phyloP scores from a whole-genome alignment of 2,888 invertebrate genomes.

The Phalera bucephala region DNA sequence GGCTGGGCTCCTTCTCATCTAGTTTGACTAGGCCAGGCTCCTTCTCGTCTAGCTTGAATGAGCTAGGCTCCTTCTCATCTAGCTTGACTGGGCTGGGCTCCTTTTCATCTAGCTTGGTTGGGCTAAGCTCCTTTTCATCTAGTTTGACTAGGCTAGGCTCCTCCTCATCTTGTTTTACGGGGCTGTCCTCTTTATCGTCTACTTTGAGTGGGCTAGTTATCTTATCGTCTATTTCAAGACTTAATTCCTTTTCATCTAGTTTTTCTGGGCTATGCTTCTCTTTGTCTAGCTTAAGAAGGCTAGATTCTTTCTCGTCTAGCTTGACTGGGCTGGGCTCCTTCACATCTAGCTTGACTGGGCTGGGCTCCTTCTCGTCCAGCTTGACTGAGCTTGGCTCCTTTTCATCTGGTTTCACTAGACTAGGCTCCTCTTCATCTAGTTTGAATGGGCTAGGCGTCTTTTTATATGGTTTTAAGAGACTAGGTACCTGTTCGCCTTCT shows the following conservation, averaged over 20 bases:
- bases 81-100: not conserved
- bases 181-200: no score
- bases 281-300: no score
- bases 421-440: conserved; percentile 9
- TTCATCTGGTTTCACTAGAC: no score
- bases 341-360: no score
- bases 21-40: conserved; percentile 1
- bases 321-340: no score
- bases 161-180: no score
- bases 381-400: no score
- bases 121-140: conserved; percentile 3
- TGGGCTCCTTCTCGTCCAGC: not conserved
- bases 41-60: conserved; percentile 4
- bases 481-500: conserved; percentile 5
- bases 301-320: no score
- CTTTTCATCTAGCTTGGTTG: conserved; percentile 3
- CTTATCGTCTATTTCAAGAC: no score
- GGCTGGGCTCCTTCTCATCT: conserved; percentile 1
- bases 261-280: conserved; percentile 2
- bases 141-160: no score
- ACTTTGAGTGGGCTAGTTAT: not conserved
- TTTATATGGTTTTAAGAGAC: not conserved
- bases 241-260: no score
- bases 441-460: conserved; percentile 1
- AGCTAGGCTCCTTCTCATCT: conserved; percentile 1